Evolutionary conservation across 1,140 invertebrate genomes (phyloP).

Genomic region (Steinernema khuongi): DNA sequence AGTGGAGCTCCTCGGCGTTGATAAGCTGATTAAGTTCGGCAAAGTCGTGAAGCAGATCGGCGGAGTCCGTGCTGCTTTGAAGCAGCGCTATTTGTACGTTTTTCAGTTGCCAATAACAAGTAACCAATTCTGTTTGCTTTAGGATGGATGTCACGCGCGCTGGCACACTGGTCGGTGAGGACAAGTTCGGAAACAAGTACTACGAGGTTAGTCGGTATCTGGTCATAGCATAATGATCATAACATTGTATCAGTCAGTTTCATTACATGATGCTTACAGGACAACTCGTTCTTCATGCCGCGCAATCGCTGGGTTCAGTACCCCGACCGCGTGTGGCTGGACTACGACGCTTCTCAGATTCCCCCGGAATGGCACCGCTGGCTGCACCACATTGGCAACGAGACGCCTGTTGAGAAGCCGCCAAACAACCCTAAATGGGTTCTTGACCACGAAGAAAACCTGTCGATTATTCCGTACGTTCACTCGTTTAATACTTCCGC

Average conservation of each 20-base stretch:
- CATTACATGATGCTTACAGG: conserved; percentile 27
- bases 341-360: conserved; percentile 89
- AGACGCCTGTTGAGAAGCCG: conserved; percentile 45
- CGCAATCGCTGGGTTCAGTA: conserved; percentile 91
- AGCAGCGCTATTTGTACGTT: conserved; percentile 66
- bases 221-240: too few relatives aligned
- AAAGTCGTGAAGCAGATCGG: conserved; percentile 72
- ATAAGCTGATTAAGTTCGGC: conserved; percentile 69
- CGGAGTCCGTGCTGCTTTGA: conserved; percentile 68
- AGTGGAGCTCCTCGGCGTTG: conserved; percentile 68
- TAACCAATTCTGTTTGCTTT: conserved; percentile 47
- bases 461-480: conserved; percentile 28
- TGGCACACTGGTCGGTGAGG: conserved; percentile 80
- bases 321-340: conserved; percentile 68
- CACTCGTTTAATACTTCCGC: neutral
- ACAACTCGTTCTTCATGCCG: conserved; percentile 55
- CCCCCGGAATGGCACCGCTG: conserved; percentile 71
- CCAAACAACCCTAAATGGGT: conserved; percentile 45
- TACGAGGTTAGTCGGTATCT: conserved; percentile 63
- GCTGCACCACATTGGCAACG: conserved; percentile 55
- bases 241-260: neutral
- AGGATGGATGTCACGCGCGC: conserved; percentile 80
- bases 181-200: conserved; percentile 93
- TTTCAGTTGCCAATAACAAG: neutral
- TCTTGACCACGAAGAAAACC: conserved; percentile 50